phyloP scores from a whole-genome alignment of 2,888 invertebrate species.

The Clepsis dumicolana region DNA sequence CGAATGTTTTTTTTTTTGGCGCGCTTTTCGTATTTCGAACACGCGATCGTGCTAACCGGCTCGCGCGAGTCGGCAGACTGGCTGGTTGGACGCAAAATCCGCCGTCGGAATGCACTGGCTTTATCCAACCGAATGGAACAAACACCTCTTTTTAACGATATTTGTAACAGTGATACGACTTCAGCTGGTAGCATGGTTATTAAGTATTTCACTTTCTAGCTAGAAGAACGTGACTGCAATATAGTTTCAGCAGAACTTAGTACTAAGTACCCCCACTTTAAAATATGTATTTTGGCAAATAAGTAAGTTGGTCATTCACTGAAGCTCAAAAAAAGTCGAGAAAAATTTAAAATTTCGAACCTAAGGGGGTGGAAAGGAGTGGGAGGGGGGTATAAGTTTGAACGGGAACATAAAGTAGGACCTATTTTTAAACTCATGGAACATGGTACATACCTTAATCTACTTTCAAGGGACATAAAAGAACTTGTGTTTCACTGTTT shows the following conservation, averaged over 20 bases:
- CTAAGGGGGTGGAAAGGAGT: too few relatives aligned
- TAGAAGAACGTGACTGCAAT: slow-evolving; percentile 50
- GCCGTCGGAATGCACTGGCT: slow-evolving; percentile 73
- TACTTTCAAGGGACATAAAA: too few relatives aligned
- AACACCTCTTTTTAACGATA: slow-evolving; percentile 61
- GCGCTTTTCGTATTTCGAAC: slow-evolving; percentile 49
- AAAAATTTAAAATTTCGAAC: too few relatives aligned
- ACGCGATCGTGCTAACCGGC: slow-evolving; percentile 49
- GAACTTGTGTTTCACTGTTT: too few relatives aligned
- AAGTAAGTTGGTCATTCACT: too few relatives aligned
- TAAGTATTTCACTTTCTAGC: slow-evolving; percentile 71
- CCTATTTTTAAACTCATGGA: too few relatives aligned
- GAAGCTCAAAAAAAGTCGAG: too few relatives aligned
- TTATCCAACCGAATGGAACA: slow-evolving; percentile 74
- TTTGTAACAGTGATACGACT: slow-evolving; percentile 54
- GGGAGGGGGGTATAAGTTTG: too few relatives aligned
- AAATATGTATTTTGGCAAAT: neutral
- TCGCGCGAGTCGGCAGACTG: slow-evolving; percentile 62
- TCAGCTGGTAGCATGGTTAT: slow-evolving; percentile 58
- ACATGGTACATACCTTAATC: too few relatives aligned
- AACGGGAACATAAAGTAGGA: too few relatives aligned
- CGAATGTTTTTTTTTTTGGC: slow-evolving; percentile 34
- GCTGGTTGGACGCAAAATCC: slow-evolving; percentile 61
- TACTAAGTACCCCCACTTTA: too few relatives aligned
- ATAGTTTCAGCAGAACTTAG: slow-evolving; percentile 47